A percentile compares a stretch with the other conserved stretches of the same genome.
Evolutionary conservation across 2,888 invertebrate genomes (phyloP).

Genomic region (Priocnemis perturbator): DNA sequence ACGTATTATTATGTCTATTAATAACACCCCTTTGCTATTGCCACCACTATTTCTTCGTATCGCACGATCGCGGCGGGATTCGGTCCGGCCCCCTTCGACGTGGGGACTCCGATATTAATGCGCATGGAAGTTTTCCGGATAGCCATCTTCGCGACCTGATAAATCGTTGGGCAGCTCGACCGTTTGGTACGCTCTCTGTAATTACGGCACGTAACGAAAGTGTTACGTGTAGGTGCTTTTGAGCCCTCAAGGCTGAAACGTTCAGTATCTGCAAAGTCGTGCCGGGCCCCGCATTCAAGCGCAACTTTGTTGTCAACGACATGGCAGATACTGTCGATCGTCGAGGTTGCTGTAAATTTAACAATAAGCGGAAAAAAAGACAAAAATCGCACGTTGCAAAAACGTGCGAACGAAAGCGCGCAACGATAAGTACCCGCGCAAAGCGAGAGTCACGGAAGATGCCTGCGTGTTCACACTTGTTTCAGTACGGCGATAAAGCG

Average conservation of each 20-base stretch:
- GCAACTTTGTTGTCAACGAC: conserved; percentile 4
- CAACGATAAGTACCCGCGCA: too few species aligned
- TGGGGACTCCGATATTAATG: conserved; percentile 37
- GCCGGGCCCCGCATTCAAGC: too few species aligned
- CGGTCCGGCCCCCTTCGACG: conserved; percentile 17
- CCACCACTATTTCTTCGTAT: conserved; percentile 25
- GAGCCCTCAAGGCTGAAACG: conserved; percentile 3
- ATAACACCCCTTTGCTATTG: conserved; percentile 29
- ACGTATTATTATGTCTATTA: conserved; percentile 37
- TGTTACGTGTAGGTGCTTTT: conserved; percentile 44
- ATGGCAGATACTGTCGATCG: background rate
- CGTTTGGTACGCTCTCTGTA: conserved; percentile 48
- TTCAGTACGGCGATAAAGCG: too few species aligned
- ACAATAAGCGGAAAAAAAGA: too few species aligned
- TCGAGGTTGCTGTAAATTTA: too few species aligned
- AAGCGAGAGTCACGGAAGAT: too few species aligned
- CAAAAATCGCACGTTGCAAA: too few species aligned
- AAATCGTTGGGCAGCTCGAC: conserved; percentile 42
- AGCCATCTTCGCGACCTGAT: conserved; percentile 53
- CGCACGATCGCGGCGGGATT: conserved; percentile 17
- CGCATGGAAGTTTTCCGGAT: conserved; percentile 39
- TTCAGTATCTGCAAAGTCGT: too few species aligned
- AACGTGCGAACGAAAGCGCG: too few species aligned
- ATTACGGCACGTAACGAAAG: conserved; percentile 56
- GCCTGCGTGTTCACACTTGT: too few species aligned